phyloP scores from a whole-genome alignment of 2,888 invertebrate genomes.

The Chrysopilus asiliformis region DNA sequence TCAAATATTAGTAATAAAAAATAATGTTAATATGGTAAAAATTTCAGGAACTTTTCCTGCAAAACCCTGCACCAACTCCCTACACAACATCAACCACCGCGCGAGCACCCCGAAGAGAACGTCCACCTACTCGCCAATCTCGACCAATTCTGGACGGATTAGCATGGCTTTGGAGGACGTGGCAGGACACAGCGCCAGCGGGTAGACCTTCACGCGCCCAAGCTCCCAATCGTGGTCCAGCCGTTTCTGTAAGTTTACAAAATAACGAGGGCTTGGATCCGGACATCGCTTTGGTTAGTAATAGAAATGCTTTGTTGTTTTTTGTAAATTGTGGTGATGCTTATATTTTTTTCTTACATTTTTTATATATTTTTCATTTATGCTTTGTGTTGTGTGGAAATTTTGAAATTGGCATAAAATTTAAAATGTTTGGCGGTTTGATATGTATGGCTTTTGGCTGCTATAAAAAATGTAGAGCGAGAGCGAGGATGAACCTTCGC shows the following conservation, averaged over 20 bases:
- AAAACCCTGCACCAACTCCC: constrained; percentile 33
- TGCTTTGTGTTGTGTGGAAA: no score
- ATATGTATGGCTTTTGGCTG: no score
- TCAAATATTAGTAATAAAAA: no score
- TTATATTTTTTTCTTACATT: no score
- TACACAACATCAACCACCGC: constrained; percentile 21
- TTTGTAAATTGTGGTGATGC: constrained; percentile 3
- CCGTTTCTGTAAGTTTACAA: constrained; percentile 24
- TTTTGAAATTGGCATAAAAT: no score
- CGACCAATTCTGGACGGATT: constrained; percentile 43
- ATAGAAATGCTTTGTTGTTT: no score
- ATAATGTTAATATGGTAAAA: no score
- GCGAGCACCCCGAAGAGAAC: constrained; percentile 17
- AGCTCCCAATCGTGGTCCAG: constrained; percentile 13
- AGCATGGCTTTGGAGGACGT: constrained; percentile 45
- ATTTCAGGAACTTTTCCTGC: constrained; percentile 45
- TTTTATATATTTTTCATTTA: no score
- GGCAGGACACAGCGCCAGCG: constrained; percentile 41
- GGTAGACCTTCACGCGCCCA: constrained; percentile 1
- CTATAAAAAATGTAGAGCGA: no score
- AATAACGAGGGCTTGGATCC: constrained; percentile 1
- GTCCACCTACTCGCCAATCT: constrained; percentile 36
- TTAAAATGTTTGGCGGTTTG: no score
- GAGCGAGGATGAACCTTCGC: no score
- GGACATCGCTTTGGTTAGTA: constrained; percentile 3